Conservation (phyloP, 2,113 vertebrate genomes). For the Scophthalmus maximus region DNA sequence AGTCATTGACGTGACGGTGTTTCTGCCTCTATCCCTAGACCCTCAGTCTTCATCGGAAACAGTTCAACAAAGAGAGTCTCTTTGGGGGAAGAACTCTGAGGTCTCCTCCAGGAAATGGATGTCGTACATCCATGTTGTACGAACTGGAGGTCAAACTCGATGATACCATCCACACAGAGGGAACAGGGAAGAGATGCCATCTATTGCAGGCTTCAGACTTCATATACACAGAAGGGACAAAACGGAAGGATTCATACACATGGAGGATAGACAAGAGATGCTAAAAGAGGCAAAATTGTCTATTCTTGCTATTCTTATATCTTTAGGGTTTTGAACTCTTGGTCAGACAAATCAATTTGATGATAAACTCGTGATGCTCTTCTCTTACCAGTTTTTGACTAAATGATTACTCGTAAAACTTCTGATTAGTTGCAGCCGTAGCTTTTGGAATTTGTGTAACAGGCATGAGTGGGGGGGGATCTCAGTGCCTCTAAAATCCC, state of each 20-base stretch:
- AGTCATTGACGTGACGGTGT: too few relatives aligned
- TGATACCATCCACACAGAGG: too few relatives aligned
- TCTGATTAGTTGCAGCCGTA: not conserved
- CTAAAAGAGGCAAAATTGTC: not conserved
- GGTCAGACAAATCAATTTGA: not conserved
- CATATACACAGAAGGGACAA: not conserved
- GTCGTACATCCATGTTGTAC: too few relatives aligned
- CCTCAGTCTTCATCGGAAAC: too few relatives aligned
- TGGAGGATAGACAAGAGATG: not conserved
- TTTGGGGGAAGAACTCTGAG: too few relatives aligned
- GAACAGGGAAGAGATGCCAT: too few relatives aligned
- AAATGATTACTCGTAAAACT: not conserved
- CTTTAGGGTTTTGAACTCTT: not conserved
- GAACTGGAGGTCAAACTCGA: too few relatives aligned
- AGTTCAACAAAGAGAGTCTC: too few relatives aligned
- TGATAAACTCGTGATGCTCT: not conserved
- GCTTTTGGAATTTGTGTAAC: not conserved
- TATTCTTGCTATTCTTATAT: too few relatives aligned
- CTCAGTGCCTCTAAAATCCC: not conserved
- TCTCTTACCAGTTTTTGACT: not conserved
- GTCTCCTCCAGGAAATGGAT: too few relatives aligned
- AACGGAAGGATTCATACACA: not conserved
- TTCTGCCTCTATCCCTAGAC: too few relatives aligned
- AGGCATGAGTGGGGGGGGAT: not conserved
- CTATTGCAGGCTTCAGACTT: too few relatives aligned